Conservation (phyloP, 1,140 invertebrate species). For the Diabrotica undecimpunctata region DNA sequence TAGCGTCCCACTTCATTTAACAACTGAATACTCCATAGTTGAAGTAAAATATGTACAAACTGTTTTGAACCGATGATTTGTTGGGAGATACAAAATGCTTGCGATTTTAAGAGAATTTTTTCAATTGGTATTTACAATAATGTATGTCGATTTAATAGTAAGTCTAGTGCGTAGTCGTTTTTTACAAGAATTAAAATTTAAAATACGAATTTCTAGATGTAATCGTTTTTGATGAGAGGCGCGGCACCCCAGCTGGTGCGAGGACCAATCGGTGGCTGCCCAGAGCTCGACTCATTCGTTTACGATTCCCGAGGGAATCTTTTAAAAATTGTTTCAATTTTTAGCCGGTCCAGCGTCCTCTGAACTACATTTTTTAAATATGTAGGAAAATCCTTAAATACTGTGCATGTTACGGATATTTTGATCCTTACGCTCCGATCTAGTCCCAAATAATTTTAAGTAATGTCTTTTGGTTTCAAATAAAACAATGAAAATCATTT, state of each 20-base stretch:
- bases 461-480: no score
- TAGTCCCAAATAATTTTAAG: no score
- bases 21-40: no score
- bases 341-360: slow-evolving; percentile 32
- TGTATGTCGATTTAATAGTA: slow-evolving; percentile 39
- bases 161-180: slow-evolving; percentile 44
- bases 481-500: no score
- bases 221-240: slow-evolving; percentile 37
- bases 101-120: slow-evolving; percentile 12
- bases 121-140: slow-evolving; percentile 30
- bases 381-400: no score
- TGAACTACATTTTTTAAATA: background rate
- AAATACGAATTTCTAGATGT: slow-evolving; percentile 39
- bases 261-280: slow-evolving; percentile 46
- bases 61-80: no score
- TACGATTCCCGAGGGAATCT: slow-evolving; percentile 7
- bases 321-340: slow-evolving; percentile 10
- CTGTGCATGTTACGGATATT: no score
- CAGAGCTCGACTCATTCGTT: slow-evolving; percentile 42
- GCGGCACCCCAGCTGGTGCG: slow-evolving; percentile 47
- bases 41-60: no score
- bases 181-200: slow-evolving; percentile 33
- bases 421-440: no score
- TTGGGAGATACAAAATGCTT: no score
- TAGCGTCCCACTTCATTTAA: no score